These are phyloP conservation scores for Bostrychus sinensis DNA, from an alignment of 2,113 vertebrate species.

Conservation along the genomic window DNA sequence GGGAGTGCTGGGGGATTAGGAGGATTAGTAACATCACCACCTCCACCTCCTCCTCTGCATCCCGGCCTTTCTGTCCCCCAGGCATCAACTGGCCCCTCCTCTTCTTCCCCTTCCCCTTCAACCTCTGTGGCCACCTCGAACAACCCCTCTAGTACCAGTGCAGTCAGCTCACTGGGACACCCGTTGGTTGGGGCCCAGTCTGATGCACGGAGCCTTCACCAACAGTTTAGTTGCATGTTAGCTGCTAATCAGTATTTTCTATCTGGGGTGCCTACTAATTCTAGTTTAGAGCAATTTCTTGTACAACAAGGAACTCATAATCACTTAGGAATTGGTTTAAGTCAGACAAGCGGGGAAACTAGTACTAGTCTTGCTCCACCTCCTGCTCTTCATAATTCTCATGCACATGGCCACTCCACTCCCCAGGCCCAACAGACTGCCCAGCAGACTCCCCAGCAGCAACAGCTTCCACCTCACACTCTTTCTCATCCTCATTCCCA, in stretches of 20 bases:
- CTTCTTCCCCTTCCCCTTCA: slow-evolving; percentile 82
- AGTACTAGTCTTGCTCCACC: slow-evolving; percentile 78
- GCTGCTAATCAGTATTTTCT: slow-evolving; percentile 86
- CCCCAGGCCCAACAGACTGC: slow-evolving; percentile 73
- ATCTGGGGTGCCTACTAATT: slow-evolving; percentile 82
- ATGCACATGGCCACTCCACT: slow-evolving; percentile 76
- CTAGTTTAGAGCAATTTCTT: slow-evolving; percentile 84
- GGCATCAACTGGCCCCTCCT: slow-evolving; percentile 80
- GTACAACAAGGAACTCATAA: slow-evolving; percentile 84
- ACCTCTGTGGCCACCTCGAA: slow-evolving; percentile 80
- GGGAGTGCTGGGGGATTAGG: slow-evolving; percentile 80
- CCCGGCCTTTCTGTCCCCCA: slow-evolving; percentile 81
- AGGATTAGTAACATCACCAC: slow-evolving; percentile 82
- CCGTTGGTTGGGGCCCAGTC: slow-evolving; percentile 82
- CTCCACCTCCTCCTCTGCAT: slow-evolving; percentile 83
- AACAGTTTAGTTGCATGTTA: slow-evolving; percentile 86
- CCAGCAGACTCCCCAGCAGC: slow-evolving; percentile 76
- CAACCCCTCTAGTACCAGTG: slow-evolving; percentile 81
- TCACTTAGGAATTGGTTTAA: slow-evolving; percentile 81
- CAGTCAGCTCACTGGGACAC: slow-evolving; percentile 82
- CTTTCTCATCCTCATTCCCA: slow-evolving; percentile 79
- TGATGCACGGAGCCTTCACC: slow-evolving; percentile 84
- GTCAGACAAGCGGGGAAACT: slow-evolving; percentile 75
- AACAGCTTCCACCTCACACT: slow-evolving; percentile 80
- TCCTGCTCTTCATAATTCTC: slow-evolving; percentile 82